A percentile compares a stretch with the other conserved stretches of the same genome.
These are phyloP conservation scores for Mesorhabditis belari DNA, from an alignment of 2,888 invertebrate genomes.

Conservation along the genomic window DNA sequence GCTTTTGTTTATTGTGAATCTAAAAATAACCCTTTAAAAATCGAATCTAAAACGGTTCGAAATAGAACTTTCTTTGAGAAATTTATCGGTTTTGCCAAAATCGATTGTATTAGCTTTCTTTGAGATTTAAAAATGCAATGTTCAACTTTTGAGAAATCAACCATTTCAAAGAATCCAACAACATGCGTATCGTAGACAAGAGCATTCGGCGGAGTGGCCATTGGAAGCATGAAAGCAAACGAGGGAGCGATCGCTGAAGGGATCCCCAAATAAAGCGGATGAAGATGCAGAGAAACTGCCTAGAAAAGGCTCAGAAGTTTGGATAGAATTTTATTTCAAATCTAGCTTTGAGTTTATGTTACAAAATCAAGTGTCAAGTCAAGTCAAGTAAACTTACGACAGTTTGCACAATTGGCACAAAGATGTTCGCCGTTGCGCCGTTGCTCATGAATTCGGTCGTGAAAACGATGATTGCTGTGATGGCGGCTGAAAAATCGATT, in stretches of 20 bases:
- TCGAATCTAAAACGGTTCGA: no score
- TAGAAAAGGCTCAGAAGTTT: no score
- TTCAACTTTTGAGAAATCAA: constrained; percentile 1
- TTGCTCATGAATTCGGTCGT: constrained; percentile 35
- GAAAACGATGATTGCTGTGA: constrained; percentile 22
- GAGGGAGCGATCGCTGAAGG: constrained; percentile 53
- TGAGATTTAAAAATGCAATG: no score
- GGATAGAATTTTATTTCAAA: no score
- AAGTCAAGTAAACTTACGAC: constrained; percentile 11
- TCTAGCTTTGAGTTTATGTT: no score
- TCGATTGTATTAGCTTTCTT: no score
- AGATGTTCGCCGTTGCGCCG: constrained; percentile 34
- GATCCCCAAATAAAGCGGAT: constrained; percentile 54
- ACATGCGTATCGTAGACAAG: constrained; percentile 53
- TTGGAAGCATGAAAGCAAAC: constrained; percentile 58
- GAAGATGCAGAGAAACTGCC: constrained; percentile 40
- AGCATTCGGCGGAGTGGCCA: constrained; percentile 62
- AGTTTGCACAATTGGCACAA: constrained; percentile 27
- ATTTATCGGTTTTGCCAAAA: no score
- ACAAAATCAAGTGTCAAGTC: not conserved
- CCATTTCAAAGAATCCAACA: constrained; percentile 19
- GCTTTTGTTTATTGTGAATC: no score
- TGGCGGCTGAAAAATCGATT: constrained; percentile 13
- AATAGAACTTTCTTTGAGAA: no score
- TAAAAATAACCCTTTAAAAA: no score